phyloP scores from a whole-genome alignment of 2,113 vertebrate species.

The Nerophis lumbriciformis region DNA sequence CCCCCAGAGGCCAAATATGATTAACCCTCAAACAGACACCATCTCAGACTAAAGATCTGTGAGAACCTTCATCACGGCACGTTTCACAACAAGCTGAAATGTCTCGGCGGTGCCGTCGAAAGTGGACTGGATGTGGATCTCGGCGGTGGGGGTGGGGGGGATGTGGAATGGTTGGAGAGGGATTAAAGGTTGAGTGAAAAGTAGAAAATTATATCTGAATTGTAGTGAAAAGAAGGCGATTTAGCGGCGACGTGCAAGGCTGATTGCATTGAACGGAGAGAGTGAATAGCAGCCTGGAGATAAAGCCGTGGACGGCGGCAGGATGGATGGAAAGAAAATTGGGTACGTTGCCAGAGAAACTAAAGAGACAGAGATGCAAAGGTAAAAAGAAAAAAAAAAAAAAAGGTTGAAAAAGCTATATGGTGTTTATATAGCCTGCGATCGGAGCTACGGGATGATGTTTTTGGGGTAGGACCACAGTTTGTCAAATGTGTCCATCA shows the following conservation, averaged over 20 bases:
- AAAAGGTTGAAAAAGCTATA: constrained; percentile 24
- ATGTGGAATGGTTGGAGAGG: constrained; percentile 21
- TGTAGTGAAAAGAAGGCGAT: constrained; percentile 32
- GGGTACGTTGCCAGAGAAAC: constrained; percentile 9
- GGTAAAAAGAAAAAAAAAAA: constrained; percentile 36
- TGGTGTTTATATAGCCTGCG: constrained; percentile 36
- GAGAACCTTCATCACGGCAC: constrained; percentile 37
- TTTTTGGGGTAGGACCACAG: constrained; percentile 37
- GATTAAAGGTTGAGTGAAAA: constrained; percentile 31
- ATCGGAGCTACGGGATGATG: constrained; percentile 29
- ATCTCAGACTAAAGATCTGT: constrained; percentile 40
- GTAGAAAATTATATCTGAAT: constrained; percentile 32
- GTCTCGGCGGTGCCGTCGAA: constrained; percentile 20
- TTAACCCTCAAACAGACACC: constrained; percentile 34
- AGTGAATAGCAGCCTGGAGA: constrained; percentile 26
- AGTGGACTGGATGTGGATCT: constrained; percentile 10
- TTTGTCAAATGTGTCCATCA: constrained; percentile 54
- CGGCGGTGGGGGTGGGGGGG: constrained; percentile 34
- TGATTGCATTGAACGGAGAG: constrained; percentile 33
- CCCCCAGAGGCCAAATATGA: constrained; percentile 43
- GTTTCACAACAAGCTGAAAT: constrained; percentile 46
- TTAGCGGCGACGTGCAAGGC: constrained; percentile 29
- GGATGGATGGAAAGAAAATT: constrained; percentile 12
- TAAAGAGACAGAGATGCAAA: constrained; percentile 33
- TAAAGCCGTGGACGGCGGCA: constrained; percentile 20